Evolutionary conservation across 2,888 invertebrate species (phyloP).

Genomic region (Lymantria monacha): DNA sequence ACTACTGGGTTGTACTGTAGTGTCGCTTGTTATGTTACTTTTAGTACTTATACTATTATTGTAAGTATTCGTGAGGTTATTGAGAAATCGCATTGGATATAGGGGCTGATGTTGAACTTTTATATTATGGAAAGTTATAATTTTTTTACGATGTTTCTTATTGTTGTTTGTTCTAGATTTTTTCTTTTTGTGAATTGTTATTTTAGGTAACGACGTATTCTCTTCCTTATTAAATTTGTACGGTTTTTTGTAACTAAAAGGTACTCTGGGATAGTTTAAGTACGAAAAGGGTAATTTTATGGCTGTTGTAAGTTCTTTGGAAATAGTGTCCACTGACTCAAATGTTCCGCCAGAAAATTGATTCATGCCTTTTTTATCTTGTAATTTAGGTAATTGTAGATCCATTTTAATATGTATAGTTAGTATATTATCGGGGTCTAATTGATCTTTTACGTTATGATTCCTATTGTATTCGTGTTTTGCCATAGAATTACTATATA

Average conservation of each 20-base stretch:
- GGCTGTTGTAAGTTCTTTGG: conserved; percentile 45
- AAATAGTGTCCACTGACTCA: conserved; percentile 37
- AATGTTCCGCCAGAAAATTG: conserved; percentile 29
- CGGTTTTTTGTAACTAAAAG: conserved; percentile 48
- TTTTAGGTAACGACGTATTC: conserved; percentile 51
- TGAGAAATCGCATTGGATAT: conserved; percentile 33
- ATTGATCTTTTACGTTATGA: conserved; percentile 25
- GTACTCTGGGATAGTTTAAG: conserved; percentile 57
- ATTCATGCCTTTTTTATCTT: conserved; percentile 37
- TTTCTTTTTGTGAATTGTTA: conserved; percentile 68
- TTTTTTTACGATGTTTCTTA: conserved; percentile 65
- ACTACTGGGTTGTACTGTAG: conserved; percentile 24
- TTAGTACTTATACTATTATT: conserved; percentile 21
- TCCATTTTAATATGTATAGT: conserved; percentile 68
- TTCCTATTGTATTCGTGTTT: conserved; percentile 21
- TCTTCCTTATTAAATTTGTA: conserved; percentile 41
- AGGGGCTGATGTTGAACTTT: conserved; percentile 48
- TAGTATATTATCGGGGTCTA: conserved; percentile 43
- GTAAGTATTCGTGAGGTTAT: conserved; percentile 24
- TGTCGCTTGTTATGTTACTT: conserved; percentile 14
- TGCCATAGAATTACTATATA: conserved; percentile 19
- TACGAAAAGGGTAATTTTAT: conserved; percentile 55
- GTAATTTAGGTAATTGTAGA: conserved; percentile 59
- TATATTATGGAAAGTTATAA: conserved; percentile 57
- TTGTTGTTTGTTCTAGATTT: conserved; percentile 50